Base-by-base conservation (phyloP, 2,888 invertebrate genomes). In the Holacanthella duospinosa region DNA sequence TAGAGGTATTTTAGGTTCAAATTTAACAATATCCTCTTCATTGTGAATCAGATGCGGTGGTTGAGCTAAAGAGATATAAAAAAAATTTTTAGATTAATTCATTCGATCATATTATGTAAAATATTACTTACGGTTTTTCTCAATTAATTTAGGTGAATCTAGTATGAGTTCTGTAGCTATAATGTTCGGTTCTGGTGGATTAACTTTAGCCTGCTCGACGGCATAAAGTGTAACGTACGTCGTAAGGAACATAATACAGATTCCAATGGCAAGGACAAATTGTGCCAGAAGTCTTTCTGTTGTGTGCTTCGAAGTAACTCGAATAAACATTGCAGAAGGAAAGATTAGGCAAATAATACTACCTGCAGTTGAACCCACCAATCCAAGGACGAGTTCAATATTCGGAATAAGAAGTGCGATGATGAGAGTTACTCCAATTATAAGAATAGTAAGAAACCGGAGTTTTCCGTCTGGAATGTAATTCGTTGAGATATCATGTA, bases 341-440 rank as follows among this genome's bases (percentile, higher is more conserved):
- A 95, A 89, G 75, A 96, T 86, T 43, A 94, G 85, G 74, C 95
- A 95, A 70, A 97, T 87, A 70, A 92, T 83, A 19, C 93, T 88
- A 0, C 97, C 97, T 72, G 95, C 93, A 0, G 96, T 95, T 1
- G 96, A 92, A 0, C 97, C 97, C 43, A 93, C 87, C 43, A 97
- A 79, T 0, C 95, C 95, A 64, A 99, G 82, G 61, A 97, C 91
- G 73, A 96, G 83, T 80, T 97, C 93, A 64, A 93, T 91, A 75
- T 92, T 94, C 21, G 97, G 97, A 72, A 96, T 86, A 68, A 93
- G 77, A 59, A 97, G 83, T 19, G 93, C 93, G 63, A 88, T 83
- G 63, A 85, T 78, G 59, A 96, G 80, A 0, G 94, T 87, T 25
- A 84, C 80, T 0, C 82, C 78, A 0, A 97, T 84, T 66, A 96